Base-by-base conservation (phyloP, 2,113 vertebrate species). In the Erpornis zantholeuca region DNA sequence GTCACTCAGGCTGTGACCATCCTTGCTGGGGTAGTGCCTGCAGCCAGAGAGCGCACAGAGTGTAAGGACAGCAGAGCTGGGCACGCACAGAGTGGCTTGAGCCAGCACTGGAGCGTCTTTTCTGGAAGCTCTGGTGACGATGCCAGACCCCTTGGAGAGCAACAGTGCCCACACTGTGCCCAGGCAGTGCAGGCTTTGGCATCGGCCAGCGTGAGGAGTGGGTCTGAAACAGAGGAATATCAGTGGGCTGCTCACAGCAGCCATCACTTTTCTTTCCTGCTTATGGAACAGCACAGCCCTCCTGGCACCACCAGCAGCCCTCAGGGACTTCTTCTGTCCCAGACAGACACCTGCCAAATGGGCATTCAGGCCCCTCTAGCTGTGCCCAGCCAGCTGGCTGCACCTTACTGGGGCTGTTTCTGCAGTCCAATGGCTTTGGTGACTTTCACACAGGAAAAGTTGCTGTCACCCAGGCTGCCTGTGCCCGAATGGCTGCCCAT, bases 1-100 rank as follows among this genome's bases (percentile, higher is more conserved):
- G 87, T 99, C 98, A 33, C 95, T 57, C 44, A 92, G 22, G 5
- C 97, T 76, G 0, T 98, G 98, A 88, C 98, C 98, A 59, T 96
- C 96, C 93, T 98, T 99, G 96, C 98, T 97, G 87, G 98, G 98
- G 91, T 97, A 97, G 72, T 98, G 98, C 80, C 99, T 99, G 97
- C 31, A 88, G 57, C 4, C 47, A 22, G 70, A 60, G 71, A 21
- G 40, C 23, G 35, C 18, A 49, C 11, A 25, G 42, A 15, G 14
- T 0, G 2, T 83, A 42, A 80, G 33, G 60, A n/a, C 33, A 38
- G 64, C 77, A 79, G 52, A 66, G 28, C 28, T 1, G 3, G 53
- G 61, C 44, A 57, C 0, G 0, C 11, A 33, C 35, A 19, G 71
- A 7, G 2, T 0, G 1, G 14, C 2, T 2, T 5, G 35, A 36